Base-by-base conservation (phyloP, 2,113 vertebrate species). In the Aegithalos caudatus region DNA sequence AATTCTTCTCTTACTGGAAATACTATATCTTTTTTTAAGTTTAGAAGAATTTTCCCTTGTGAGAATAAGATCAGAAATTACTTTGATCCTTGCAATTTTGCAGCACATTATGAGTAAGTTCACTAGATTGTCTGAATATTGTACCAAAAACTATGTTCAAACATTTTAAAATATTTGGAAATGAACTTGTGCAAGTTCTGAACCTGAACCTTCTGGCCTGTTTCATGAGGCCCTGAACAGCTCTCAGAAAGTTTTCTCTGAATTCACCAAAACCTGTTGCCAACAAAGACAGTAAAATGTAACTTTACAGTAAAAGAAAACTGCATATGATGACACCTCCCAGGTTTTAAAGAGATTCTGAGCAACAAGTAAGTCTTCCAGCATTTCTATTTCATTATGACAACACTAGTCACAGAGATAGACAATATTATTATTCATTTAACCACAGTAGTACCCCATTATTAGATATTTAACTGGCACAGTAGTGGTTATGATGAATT, bases 381-480 rank as follows among this genome's bases (percentile, higher is more conserved):
- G 8, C 25, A 29, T 81, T 83, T 78, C 10, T 60, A 4, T 81
- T 86, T 57, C 23, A 22, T 45, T 31, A 35, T 57, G 42, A 35
- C 35, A 80, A 2, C n/a, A 35, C 48, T 66, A 73, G 14, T 57
- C 18, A 50, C 14, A 22, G 42, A 77, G 38, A 60, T 10, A 35
- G 67, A 94, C 8, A 91, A 71, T 62, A 91, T 66, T 54, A 86
- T 65, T 48, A 76, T 42, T 89, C 38, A 69, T 18, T 64, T 88
- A 72, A 80, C 12, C 91, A 56, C 61, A 81, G 44, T 51, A 88
- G 38, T 84, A 67, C 89, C 78, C 45, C 33, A 67, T 94, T 97
- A 67, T 83, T 38, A 84, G 73, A 81, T 93, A 96, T 93, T 81
- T 95, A 95, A 92, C 78, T 91, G 69, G 31, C 20, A 79, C 89